Evolutionary conservation across 2,888 invertebrate genomes (phyloP).

Genomic region (Drosophila seclusa): DNA sequence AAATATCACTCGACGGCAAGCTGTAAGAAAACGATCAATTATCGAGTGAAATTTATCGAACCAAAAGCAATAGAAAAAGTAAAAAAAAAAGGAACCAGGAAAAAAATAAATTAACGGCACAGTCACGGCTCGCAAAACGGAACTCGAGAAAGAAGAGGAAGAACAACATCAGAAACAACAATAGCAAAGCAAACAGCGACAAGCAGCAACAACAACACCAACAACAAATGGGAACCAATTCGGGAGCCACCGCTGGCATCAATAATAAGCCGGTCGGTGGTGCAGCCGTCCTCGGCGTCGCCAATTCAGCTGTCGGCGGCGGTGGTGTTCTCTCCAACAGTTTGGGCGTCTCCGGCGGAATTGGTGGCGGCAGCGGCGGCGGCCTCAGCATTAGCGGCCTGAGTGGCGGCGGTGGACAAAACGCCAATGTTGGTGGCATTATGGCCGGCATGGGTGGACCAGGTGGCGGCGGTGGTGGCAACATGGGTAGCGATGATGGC

Average conservation of each 20-base stretch:
- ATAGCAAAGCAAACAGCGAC: constrained; percentile 27
- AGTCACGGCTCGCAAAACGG: constrained; percentile 31
- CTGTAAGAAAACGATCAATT: constrained; percentile 39
- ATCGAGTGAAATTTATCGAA: constrained; percentile 49
- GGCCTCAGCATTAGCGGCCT: constrained; percentile 80
- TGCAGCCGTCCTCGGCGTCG: constrained; percentile 73
- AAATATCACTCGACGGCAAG: constrained; percentile 53
- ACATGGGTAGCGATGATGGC: constrained; percentile 71
- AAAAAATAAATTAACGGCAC: constrained; percentile 19
- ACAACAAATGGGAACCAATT: constrained; percentile 85
- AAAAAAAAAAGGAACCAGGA: constrained; percentile 5
- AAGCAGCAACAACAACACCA: constrained; percentile 62
- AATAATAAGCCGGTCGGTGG: constrained; percentile 84
- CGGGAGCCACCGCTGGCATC: constrained; percentile 85
- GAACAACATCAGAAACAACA: constrained; percentile 26
- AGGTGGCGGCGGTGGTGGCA: constrained; percentile 51
- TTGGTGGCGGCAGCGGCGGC: constrained; percentile 74
- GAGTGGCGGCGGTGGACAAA: constrained; percentile 73
- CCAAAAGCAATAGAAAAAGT: constrained; percentile 22
- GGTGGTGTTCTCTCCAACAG: constrained; percentile 64
- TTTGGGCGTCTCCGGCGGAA: constrained; percentile 69
- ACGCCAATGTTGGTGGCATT: constrained; percentile 72
- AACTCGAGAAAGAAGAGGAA: constrained; percentile 29
- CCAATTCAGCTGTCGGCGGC: constrained; percentile 66
- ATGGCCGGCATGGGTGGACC: constrained; percentile 70